Base-by-base conservation (phyloP, 64 coral and sea anemone species). In the Dendronephthya gigantea region DNA sequence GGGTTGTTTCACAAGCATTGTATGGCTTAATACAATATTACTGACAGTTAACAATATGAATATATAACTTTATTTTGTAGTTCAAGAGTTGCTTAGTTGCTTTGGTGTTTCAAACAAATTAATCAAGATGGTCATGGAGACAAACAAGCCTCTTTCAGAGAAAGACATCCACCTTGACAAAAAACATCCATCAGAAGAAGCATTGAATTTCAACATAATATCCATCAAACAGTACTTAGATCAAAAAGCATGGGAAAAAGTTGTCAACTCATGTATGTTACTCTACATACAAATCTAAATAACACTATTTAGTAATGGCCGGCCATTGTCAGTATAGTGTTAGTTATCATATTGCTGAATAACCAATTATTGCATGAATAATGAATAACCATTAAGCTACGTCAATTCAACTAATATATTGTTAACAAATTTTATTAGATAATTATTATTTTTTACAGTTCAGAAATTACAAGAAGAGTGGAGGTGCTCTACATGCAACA, bases 241-340 rank as follows among this genome's bases (percentile, higher is more conserved):
- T 85, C 9, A 23, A 56, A 50, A 85, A 32, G 83, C 83, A 85
- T 85, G 83, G 49, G 23, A 51, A 50, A 85, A 56, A 48, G 35
- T 85, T 56, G 35, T 25, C 55, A 50, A 59, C 40, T 34, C 48
- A 59, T 58, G 48, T 85, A 56, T 59, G 50, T 52, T 52, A n/a
- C n/a, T n/a, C n/a, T n/a, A n/a, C n/a, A n/a, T n/a, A n/a, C n/a
- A n/a, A n/a, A n/a, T n/a, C n/a, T n/a, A n/a, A n/a, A n/a, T n/a
- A n/a, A n/a, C n/a, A n/a, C n/a, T n/a, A n/a, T n/a, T n/a, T n/a
- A n/a, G n/a, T n/a, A n/a, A n/a, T n/a, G n/a, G n/a, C n/a, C n/a
- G n/a, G n/a, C n/a, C n/a, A n/a, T n/a, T n/a, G n/a, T n/a, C n/a
- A n/a, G n/a, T n/a, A n/a, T n/a, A n/a, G n/a, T n/a, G n/a, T n/a